Base-by-base conservation (phyloP, 2,113 vertebrate genomes). In the Coreoperca whiteheadi region DNA sequence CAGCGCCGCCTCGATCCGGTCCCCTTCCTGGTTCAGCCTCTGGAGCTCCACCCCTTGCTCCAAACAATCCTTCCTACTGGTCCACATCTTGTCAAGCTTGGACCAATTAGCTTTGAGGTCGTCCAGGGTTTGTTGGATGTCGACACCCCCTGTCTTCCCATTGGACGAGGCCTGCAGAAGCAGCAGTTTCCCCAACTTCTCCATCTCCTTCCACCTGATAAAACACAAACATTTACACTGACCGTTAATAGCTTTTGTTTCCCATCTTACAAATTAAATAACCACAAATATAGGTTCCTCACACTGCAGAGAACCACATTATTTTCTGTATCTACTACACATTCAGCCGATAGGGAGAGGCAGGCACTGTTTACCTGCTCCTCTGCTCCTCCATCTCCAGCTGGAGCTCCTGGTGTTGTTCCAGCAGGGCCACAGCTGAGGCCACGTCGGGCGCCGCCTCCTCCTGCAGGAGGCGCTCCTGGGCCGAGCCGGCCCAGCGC, bases 21-120 rank as follows among this genome's bases (percentile, higher is more conserved):
- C 95, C 21, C 93, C 95, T 43, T 97, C 97, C 74, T 83, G 92
- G 54, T 95, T 94, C 79, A 97, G 95, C 74, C 94, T 96, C 78
- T 97, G 96, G 50, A 98, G 83, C 83, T 96, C 94, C 89, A 97
- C 78, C 34, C 84, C 93, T 2, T 96, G 95, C 74, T 95, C 91
- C 53, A 99, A 91, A 67, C 71, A 84, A 50, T 87, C 89, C 81
- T 71, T 85, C 61, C 87, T 91, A 68, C 89, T 92, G 67, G 91
- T 77, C 96, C 97, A 97, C 51, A 96, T 8, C 15, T 81, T 83
- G 25, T 95, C 93, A 82, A 99, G 87, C 14, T 92, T 84, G 48
- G 53, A 89, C 88, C 87, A 94, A 71, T 95, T 91, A 30, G 93
- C 74, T 1, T 54, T 74, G 61, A 97, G 92, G 5, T 80, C 93